These are phyloP conservation scores for Diarsia brunnea DNA, from an alignment of 2,888 invertebrate species.

Conservation along the genomic window DNA sequence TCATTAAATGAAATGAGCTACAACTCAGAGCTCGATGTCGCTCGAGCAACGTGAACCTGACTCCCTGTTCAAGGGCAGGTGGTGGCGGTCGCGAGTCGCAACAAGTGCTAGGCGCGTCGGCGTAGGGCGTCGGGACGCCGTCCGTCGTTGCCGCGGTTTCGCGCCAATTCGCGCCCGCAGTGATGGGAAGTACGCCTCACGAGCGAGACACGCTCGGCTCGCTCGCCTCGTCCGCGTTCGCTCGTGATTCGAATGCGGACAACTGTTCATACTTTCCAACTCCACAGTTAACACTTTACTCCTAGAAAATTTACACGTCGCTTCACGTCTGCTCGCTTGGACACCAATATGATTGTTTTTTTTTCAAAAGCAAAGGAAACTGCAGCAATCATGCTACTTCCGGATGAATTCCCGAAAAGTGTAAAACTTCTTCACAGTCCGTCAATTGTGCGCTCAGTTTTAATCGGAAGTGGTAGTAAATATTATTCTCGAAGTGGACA, in stretches of 20 bases:
- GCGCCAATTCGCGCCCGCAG: constrained; percentile 86
- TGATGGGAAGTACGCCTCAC: constrained; percentile 84
- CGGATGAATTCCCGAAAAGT: constrained; percentile 52
- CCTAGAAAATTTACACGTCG: constrained; percentile 55
- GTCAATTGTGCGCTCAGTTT: constrained; percentile 40
- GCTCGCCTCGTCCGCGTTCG: constrained; percentile 70
- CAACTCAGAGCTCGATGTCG: constrained; percentile 43
- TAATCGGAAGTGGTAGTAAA: constrained; percentile 38
- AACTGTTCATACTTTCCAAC: constrained; percentile 66
- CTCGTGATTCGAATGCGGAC: constrained; percentile 71
- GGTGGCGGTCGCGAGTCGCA: constrained; percentile 72
- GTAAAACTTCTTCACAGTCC: constrained; percentile 48
- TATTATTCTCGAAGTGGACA: constrained; percentile 39
- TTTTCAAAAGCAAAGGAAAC: constrained; percentile 36
- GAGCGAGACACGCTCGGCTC: constrained; percentile 81
- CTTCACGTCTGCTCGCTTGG: constrained; percentile 27
- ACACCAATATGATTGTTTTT: constrained; percentile 55
- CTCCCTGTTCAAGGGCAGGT: constrained; percentile 80
- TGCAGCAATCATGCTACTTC: constrained; percentile 44
- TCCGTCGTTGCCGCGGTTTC: constrained; percentile 73
- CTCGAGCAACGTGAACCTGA: constrained; percentile 65
- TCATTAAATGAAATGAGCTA: constrained; percentile 32
- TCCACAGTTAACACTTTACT: constrained; percentile 58
- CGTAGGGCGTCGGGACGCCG: constrained; percentile 78
- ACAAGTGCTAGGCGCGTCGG: constrained; percentile 84